Base-by-base conservation (phyloP, 35 echinoderm and acorn worm genomes). In the Ophioderma brevispina region DNA sequence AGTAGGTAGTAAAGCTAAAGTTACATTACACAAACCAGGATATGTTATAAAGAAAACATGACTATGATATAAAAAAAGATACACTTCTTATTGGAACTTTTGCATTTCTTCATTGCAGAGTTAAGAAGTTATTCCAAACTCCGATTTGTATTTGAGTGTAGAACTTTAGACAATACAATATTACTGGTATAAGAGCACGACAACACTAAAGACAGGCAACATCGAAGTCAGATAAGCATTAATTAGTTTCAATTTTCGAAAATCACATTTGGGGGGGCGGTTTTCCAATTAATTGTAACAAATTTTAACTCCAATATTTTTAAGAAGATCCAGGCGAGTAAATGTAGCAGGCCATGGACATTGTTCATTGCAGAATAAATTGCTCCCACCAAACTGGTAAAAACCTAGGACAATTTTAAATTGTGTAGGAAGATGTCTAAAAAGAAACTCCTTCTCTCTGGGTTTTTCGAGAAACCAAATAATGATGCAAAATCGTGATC, bases 341-440 rank as follows among this genome's bases (percentile, higher is more conserved):
- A 92, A 36, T 64, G 32, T 49, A 0, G 39, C 78, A 11, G 50
- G 83, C 83, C 83, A 92, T 28, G 83, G 17, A 92, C 77, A 19
- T 55, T 76, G 32, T 92, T 18, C 18, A 92, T 10, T 32, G 75
- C 41, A 1, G 76, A 39, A 38, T 70, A 87, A 6, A 92, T 78
- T 55, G 85, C 90, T 23, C 90, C 90, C 36, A 42, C 64, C n/a
- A 21, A 92, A 76, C 15, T 92, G 90, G 56, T 86, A 92, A 41
- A 92, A 92, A 38, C 76, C 90, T 1, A 92, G 46, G 30, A 92
- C 35, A 34, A 92, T 92, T 35, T 92, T 92, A 32, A 78, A 79
- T n/a, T 76, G 82, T 18, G 90, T 23, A 85, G 40, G 23, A 92
- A 52, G 31, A 63, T 64, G 78, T 59, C 77, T 1, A 92, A 32